Evolutionary conservation across 2,888 invertebrate genomes (phyloP).

Genomic region (Idaea biselata): DNA sequence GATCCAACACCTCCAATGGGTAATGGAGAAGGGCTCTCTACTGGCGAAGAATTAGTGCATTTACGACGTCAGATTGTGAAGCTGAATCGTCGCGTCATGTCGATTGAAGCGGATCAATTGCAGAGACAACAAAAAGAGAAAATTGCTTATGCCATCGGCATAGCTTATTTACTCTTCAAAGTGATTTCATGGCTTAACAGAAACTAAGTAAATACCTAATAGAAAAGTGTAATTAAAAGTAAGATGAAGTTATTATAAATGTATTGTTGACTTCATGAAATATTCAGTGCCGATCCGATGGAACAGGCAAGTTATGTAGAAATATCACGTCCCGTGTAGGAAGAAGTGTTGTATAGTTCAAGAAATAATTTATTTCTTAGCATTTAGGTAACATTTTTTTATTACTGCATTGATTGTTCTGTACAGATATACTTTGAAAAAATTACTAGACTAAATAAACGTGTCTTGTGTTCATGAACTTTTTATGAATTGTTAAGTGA

Average conservation of each 20-base stretch:
- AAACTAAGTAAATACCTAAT: constrained; percentile 52
- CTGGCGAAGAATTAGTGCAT: constrained; percentile 90
- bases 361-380: constrained; percentile 55
- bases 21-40: constrained; percentile 83
- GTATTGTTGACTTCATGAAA: constrained; percentile 62
- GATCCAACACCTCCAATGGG: constrained; percentile 85
- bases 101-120: constrained; percentile 91
- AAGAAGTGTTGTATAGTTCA: constrained; percentile 51
- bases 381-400: constrained; percentile 68
- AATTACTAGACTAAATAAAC: constrained; percentile 41
- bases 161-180: constrained; percentile 93
- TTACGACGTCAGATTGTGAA: constrained; percentile 92
- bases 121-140: constrained; percentile 93
- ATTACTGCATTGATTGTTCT: constrained; percentile 52
- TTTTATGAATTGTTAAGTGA: constrained; percentile 59
- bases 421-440: constrained; percentile 55
- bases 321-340: constrained; percentile 44
- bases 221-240: constrained; percentile 48
- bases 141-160: constrained; percentile 89
- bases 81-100: constrained; percentile 91
- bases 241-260: constrained; percentile 59
- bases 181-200: constrained; percentile 89
- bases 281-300: constrained; percentile 39
- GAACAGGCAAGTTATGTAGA: constrained; percentile 43
- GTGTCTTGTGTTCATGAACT: constrained; percentile 46